Evolutionary conservation across 1,140 invertebrate genomes (phyloP).

Genomic region (Mercenaria mercenaria): DNA sequence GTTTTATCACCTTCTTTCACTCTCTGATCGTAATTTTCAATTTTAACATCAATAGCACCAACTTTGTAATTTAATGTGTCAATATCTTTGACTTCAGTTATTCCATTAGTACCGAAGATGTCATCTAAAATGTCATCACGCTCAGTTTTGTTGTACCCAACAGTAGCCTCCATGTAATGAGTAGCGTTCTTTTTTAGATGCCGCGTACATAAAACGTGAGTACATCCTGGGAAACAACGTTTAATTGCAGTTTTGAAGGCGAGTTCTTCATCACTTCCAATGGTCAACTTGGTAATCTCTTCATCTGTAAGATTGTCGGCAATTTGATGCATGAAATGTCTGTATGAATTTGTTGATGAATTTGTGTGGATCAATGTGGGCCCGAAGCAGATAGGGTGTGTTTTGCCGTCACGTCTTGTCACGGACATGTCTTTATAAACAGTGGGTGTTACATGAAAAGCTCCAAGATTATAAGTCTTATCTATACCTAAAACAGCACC

Average conservation of each 20-base stretch:
- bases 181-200: no score
- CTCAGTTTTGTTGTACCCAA: no score
- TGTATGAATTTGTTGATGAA: constrained; percentile 7
- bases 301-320: background rate
- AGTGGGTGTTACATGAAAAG: constrained; percentile 37
- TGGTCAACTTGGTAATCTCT: constrained; percentile 29
- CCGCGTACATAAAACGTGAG: no score
- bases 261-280: constrained; percentile 7
- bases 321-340: constrained; percentile 32
- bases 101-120: no score
- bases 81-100: no score
- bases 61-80: no score
- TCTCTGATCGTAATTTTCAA: no score
- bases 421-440: constrained; percentile 44
- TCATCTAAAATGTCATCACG: no score
- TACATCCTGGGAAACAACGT: no score
- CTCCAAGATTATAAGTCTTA: constrained; percentile 29
- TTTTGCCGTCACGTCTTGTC: background rate
- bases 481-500: constrained; percentile 43
- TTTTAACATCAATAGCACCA: no score
- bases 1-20: no score
- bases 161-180: no score
- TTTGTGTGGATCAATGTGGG: constrained; percentile 45
- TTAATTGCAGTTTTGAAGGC: background rate
- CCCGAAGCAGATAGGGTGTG: constrained; percentile 15